phyloP scores from a whole-genome alignment of 2,113 vertebrate species.

The Strix uralensis region DNA sequence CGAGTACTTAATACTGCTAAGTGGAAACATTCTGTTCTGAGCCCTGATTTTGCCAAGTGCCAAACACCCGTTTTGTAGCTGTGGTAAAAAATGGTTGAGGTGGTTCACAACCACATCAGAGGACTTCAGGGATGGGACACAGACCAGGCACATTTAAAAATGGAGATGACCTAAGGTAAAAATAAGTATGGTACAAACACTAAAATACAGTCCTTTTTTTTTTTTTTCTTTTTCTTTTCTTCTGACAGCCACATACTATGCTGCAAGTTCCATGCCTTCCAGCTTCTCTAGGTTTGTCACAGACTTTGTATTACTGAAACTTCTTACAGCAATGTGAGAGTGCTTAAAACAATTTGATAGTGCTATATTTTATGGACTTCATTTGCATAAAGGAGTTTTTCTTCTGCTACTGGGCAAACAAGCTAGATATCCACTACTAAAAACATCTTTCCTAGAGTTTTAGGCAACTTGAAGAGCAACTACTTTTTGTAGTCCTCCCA shows the following conservation, averaged over 20 bases:
- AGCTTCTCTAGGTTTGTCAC: background rate
- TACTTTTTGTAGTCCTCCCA: background rate
- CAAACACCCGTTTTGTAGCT: background rate
- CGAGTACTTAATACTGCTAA: background rate
- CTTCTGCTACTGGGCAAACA: background rate
- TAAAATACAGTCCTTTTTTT: background rate
- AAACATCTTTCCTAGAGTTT: background rate
- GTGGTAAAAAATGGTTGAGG: background rate
- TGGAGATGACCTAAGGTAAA: background rate
- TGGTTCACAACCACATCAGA: background rate
- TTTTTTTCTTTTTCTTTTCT: background rate
- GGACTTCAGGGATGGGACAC: background rate
- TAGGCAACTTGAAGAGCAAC: background rate
- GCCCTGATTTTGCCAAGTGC: background rate
- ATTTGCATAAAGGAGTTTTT: background rate
- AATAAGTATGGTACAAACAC: background rate
- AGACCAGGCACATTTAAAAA: background rate
- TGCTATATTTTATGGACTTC: background rate
- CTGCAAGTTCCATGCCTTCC: background rate
- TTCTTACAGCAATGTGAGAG: background rate
- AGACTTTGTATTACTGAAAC: background rate
- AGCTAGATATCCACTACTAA: background rate
- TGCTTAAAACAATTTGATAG: background rate
- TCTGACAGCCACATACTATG: background rate
- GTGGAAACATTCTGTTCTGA: background rate